These are phyloP conservation scores for Pituophis catenifer DNA, from an alignment of 2,113 vertebrate genomes.

Conservation along the genomic window DNA sequence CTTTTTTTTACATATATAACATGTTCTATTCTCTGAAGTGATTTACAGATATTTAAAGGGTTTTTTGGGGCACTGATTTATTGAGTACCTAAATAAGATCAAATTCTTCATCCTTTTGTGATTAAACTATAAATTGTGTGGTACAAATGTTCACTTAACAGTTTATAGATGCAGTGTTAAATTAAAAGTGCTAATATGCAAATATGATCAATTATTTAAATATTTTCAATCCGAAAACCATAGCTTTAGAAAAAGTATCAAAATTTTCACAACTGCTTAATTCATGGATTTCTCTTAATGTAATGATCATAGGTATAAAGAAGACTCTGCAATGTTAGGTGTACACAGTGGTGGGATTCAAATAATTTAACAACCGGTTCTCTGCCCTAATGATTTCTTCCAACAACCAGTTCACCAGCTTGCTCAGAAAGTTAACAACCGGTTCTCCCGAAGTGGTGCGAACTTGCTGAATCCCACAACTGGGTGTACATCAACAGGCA, in stretches of 20 bases:
- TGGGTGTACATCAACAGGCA: neutral
- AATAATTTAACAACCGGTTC: too few species aligned
- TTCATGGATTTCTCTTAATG: neutral
- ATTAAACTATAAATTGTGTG: neutral
- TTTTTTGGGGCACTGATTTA: neutral
- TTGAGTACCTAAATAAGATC: neutral
- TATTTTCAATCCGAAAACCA: neutral
- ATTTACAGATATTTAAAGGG: neutral
- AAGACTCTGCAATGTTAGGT: neutral
- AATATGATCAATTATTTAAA: neutral
- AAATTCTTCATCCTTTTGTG: neutral
- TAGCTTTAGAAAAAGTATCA: neutral
- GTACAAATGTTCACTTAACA: neutral
- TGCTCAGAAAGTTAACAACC: too few species aligned
- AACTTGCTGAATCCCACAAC: too few species aligned
- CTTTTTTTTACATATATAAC: neutral
- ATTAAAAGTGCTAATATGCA: neutral
- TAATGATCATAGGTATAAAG: neutral
- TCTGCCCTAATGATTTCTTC: too few species aligned
- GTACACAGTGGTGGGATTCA: neutral
- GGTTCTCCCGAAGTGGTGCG: too few species aligned
- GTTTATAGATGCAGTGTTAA: neutral
- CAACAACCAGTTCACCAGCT: too few species aligned
- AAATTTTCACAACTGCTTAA: neutral
- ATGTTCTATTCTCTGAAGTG: neutral